A percentile compares a stretch with the other conserved stretches of the same genome.
phyloP scores from a whole-genome alignment of 2,113 vertebrate genomes.

The Semnornis frantzii region DNA sequence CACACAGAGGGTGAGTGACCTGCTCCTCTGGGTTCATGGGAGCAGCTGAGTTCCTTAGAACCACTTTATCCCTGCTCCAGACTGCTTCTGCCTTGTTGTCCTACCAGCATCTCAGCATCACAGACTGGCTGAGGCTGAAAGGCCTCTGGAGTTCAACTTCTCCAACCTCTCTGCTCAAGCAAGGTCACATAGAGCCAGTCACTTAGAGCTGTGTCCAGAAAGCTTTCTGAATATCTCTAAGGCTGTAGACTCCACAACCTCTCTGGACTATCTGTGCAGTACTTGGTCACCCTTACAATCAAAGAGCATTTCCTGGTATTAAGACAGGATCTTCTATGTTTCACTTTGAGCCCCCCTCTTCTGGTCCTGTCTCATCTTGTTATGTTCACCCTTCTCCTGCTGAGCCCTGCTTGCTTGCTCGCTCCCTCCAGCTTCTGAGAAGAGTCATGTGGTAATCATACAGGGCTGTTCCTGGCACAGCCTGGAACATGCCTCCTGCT shows the following conservation, averaged over 20 bases:
- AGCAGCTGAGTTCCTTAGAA: not conserved
- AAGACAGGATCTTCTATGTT: not conserved
- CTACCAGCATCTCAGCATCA: not conserved
- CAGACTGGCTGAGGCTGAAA: not conserved
- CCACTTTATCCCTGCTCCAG: not conserved
- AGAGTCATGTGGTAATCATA: slow-evolving; percentile 36
- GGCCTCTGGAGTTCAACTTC: not conserved
- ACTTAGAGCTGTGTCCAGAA: not conserved
- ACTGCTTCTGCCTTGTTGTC: not conserved
- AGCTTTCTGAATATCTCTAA: not conserved
- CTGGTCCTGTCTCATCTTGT: not conserved
- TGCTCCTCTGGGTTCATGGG: not conserved
- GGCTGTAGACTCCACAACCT: not conserved
- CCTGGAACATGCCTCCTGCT: not conserved
- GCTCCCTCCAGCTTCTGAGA: not conserved
- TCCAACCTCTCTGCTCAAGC: not conserved
- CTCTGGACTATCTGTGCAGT: not conserved
- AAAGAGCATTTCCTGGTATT: not conserved
- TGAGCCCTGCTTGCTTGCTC: not conserved
- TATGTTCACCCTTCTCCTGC: not conserved
- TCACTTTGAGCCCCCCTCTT: not conserved
- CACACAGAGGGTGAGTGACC: fast-evolving
- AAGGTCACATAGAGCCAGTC: not conserved
- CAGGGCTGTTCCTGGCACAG: not conserved
- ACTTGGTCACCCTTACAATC: not conserved